Base-by-base conservation (phyloP, 2,888 invertebrate species). In the Chromoteleia sp. region DNA sequence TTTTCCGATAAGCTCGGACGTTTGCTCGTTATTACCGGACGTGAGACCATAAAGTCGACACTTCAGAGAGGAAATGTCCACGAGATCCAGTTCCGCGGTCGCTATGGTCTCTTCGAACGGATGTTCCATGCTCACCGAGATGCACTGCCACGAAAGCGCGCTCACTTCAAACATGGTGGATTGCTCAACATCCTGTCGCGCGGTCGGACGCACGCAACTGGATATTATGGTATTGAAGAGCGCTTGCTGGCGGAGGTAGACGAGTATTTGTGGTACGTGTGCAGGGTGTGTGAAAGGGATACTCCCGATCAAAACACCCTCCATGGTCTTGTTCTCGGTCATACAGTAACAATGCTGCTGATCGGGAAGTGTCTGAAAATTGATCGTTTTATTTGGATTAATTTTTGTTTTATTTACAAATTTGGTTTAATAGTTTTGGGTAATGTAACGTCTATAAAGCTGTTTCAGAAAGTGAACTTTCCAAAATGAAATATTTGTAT, bases 341-440 rank as follows among this genome's bases (percentile, higher is more conserved):
- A 98, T 94, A 92, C 97, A 98, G 92, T 98, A 99, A 89, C 98
- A 97, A 90, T 99, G 98, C 74, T 95, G 96, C 91, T 98, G 98
- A 90, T 98, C 98, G 0, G 98, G 97, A 52, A 99, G 92, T 73
- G 95, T 96, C 97, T 97, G 43, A 3, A 58, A 39, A 54, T 21
- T n/a, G n/a, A n/a, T n/a, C n/a, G n/a, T n/a, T n/a, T n/a, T n/a
- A n/a, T n/a, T n/a, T n/a, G n/a, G n/a, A n/a, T n/a, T n/a, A n/a
- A n/a, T n/a, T n/a, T n/a, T n/a, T n/a, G n/a, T n/a, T n/a, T n/a
- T n/a, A n/a, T n/a, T n/a, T n/a, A n/a, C n/a, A n/a, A n/a, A n/a
- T n/a, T n/a, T n/a, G n/a, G n/a, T n/a, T n/a, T n/a, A n/a, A n/a
- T n/a, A n/a, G n/a, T n/a, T n/a, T n/a, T n/a, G n/a, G n/a, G n/a